Percentiles rank a stretch among this genome's conserved stretches.
These are phyloP conservation scores for Tenodera sinensis DNA, from an alignment of 2,888 invertebrate genomes.

Conservation along the genomic window DNA sequence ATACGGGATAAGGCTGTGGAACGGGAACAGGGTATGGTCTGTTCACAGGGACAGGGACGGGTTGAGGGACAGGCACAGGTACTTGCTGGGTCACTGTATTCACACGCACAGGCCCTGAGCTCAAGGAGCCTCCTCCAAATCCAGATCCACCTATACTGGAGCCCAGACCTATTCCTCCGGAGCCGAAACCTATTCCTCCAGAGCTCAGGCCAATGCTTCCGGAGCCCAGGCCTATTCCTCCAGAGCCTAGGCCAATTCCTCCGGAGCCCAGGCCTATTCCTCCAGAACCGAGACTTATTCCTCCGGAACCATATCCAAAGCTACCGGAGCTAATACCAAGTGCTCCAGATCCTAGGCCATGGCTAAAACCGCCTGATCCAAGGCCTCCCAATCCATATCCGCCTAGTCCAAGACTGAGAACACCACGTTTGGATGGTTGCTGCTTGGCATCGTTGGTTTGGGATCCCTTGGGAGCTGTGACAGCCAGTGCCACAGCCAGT, in stretches of 20 bases:
- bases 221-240: no score
- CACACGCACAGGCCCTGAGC: not conserved
- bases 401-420: not conserved
- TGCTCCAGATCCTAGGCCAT: not conserved
- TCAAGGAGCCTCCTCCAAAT: not conserved
- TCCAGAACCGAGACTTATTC: not conserved
- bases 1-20: not conserved
- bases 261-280: not conserved
- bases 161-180: no score
- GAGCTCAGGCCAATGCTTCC: no score
- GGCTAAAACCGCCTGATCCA: not conserved
- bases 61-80: constrained; percentile 1
- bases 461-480: not conserved
- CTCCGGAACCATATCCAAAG: no score
- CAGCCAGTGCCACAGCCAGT: not conserved
- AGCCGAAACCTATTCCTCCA: no score
- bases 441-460: not conserved
- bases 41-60: not conserved
- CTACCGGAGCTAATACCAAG: not conserved
- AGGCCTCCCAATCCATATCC: not conserved
- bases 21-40: not conserved
- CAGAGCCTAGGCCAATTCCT: no score
- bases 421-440: not conserved
- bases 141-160: not conserved
- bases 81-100: not conserved